Conservation (phyloP, 2,888 invertebrate genomes). For the Ornithoptera alexandrae region DNA sequence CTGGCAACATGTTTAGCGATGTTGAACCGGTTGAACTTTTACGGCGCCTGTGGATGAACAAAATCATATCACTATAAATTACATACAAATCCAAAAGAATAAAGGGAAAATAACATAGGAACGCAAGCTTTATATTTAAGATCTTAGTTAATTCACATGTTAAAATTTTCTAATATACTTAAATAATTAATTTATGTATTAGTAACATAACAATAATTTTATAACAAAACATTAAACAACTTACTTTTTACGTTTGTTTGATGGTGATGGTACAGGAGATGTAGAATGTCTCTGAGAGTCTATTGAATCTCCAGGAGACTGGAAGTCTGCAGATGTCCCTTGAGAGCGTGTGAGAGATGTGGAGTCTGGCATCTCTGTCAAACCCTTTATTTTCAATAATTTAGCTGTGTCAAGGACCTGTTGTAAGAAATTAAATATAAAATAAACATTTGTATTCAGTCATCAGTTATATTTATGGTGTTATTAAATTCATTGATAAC, state of each 20-base stretch:
- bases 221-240: not conserved
- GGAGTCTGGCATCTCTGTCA: conserved; percentile 92
- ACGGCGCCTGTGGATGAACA: conserved; percentile 58
- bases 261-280: conserved; percentile 81
- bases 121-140: not conserved
- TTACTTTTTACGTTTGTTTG: conserved; percentile 73
- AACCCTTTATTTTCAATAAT: conserved; percentile 91
- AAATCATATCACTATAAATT: not conserved
- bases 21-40: conserved; percentile 65
- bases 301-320: conserved; percentile 80
- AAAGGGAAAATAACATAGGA: not conserved
- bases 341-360: conserved; percentile 86
- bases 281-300: conserved; percentile 80
- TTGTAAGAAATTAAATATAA: not conserved
- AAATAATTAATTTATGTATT: not conserved
- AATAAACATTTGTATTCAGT: not conserved
- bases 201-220: not conserved
- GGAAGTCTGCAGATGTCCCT: conserved; percentile 78
- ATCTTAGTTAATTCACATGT: not conserved
- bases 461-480: not conserved
- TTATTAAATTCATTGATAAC: conserved; percentile 15
- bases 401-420: conserved; percentile 90
- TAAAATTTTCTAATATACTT: not conserved
- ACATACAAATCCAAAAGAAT: not conserved
- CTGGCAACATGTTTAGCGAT: conserved; percentile 52